Evolutionary conservation across 2,888 invertebrate species (phyloP).

Genomic region (Hipparchia sbordonii): DNA sequence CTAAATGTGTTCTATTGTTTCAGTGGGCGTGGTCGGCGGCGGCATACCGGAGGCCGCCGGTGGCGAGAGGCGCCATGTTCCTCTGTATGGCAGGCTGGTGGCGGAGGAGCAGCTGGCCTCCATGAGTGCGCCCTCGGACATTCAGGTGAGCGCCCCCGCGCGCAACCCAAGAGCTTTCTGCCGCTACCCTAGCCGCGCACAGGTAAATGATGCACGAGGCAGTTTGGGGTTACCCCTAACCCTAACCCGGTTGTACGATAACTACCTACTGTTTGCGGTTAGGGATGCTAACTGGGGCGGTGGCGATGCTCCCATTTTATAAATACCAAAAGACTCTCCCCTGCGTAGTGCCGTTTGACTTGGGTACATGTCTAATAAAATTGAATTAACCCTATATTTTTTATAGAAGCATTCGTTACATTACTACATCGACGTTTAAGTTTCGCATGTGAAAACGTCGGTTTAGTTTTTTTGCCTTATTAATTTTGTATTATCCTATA

Average conservation of each 20-base stretch:
- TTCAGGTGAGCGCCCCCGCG: conserved; percentile 82
- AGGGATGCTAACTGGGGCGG: conserved; percentile 14
- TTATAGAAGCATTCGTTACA: no score
- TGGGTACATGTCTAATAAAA: no score
- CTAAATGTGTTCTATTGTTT: conserved; percentile 49
- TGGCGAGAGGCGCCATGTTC: conserved; percentile 87
- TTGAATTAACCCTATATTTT: no score
- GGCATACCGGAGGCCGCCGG: conserved; percentile 74
- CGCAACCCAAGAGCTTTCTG: conserved; percentile 81
- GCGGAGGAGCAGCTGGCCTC: conserved; percentile 92
- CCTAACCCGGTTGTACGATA: conserved; percentile 19
- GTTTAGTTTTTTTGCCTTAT: no score
- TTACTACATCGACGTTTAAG: no score
- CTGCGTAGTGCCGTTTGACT: no score
- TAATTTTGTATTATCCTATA: no score
- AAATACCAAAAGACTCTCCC: neutral
- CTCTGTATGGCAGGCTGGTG: conserved; percentile 94
- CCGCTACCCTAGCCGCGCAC: conserved; percentile 74
- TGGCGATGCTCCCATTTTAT: neutral
- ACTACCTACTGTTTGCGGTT: conserved; percentile 21
- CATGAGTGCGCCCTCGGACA: conserved; percentile 86
- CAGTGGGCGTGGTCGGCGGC: conserved; percentile 79
- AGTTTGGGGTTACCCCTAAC: conserved; percentile 57
- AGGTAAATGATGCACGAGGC: conserved; percentile 82
- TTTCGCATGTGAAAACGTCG: no score